A percentile compares a stretch with the other conserved stretches of the same genome.
Evolutionary conservation across 2,888 invertebrate species (phyloP).

Genomic region (Plebejus anna): DNA sequence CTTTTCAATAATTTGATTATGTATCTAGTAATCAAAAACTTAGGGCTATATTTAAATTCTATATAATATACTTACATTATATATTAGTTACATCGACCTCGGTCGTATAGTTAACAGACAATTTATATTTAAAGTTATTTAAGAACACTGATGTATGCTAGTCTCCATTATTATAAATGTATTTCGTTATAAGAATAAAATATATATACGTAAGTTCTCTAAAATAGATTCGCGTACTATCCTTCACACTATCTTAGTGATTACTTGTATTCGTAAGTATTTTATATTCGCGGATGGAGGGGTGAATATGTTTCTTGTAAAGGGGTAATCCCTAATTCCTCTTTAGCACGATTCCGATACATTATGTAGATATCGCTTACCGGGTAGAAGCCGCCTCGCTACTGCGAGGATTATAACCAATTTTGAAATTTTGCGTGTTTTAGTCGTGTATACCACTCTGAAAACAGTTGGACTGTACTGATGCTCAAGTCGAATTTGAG

Average conservation of each 20-base stretch:
- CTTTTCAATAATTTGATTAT: constrained; percentile 47
- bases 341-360: constrained; percentile 35
- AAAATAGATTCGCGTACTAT: constrained; percentile 53
- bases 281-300: constrained; percentile 47
- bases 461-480: constrained; percentile 41
- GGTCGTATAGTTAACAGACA: constrained; percentile 45
- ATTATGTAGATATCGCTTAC: constrained; percentile 41
- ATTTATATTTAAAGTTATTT: constrained; percentile 56
- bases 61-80: constrained; percentile 37
- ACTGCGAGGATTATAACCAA: constrained; percentile 34
- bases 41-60: constrained; percentile 41
- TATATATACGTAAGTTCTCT: constrained; percentile 62
- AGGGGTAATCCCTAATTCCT: constrained; percentile 30
- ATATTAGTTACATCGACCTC: constrained; percentile 36
- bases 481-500: constrained; percentile 47
- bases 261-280: constrained; percentile 51
- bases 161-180: constrained; percentile 71
- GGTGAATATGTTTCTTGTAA: constrained; percentile 36
- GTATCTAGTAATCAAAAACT: constrained; percentile 48
- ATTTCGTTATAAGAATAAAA: constrained; percentile 52
- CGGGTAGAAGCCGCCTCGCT: constrained; percentile 35
- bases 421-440: constrained; percentile 39
- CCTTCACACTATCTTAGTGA: constrained; percentile 57
- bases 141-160: constrained; percentile 74
- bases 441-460: constrained; percentile 45